Evolutionary conservation across 2,797 vertebrate species (phyloP).

Genomic region (Microctenopoma stevenorrisi): DNA sequence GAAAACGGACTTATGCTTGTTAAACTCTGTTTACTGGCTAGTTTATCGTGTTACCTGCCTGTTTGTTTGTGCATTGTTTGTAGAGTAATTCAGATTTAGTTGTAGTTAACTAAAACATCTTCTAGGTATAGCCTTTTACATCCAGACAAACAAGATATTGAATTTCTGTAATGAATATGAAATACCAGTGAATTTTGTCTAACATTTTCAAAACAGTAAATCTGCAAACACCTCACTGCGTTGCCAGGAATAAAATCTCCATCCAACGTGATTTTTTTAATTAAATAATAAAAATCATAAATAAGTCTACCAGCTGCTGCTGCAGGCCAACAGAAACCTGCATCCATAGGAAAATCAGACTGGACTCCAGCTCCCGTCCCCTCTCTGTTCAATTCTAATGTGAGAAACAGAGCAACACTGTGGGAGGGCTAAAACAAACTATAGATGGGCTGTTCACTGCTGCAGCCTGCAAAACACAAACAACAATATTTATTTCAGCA

Average conservation of each 20-base stretch:
- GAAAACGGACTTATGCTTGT: too few relatives aligned
- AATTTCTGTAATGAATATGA: slow-evolving; percentile 26
- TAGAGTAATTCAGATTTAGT: too few relatives aligned
- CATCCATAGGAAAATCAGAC: not conserved
- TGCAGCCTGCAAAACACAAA: not conserved
- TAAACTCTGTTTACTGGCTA: too few relatives aligned
- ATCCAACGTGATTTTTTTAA: slow-evolving; percentile 30
- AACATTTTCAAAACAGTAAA: slow-evolving; percentile 17
- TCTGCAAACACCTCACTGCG: slow-evolving; percentile 21
- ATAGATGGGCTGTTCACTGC: not conserved
- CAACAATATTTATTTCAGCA: not conserved
- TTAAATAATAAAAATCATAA: slow-evolving; percentile 43
- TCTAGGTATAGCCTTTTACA: not conserved
- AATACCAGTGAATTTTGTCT: slow-evolving; percentile 1
- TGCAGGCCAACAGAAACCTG: slow-evolving; percentile 16
- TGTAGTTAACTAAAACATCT: too few relatives aligned
- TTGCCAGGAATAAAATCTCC: not conserved
- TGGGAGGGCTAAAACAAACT: not conserved
- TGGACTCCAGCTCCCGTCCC: not conserved
- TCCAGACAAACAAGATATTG: slow-evolving; percentile 3
- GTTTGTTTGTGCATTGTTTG: too few relatives aligned
- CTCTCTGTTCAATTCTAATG: slow-evolving; percentile 11
- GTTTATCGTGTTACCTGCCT: too few relatives aligned
- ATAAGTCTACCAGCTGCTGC: slow-evolving; percentile 25
- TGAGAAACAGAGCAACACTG: slow-evolving; percentile 44